phyloP scores from a whole-genome alignment of 2,888 invertebrate genomes.

The Limulus polyphemus region DNA sequence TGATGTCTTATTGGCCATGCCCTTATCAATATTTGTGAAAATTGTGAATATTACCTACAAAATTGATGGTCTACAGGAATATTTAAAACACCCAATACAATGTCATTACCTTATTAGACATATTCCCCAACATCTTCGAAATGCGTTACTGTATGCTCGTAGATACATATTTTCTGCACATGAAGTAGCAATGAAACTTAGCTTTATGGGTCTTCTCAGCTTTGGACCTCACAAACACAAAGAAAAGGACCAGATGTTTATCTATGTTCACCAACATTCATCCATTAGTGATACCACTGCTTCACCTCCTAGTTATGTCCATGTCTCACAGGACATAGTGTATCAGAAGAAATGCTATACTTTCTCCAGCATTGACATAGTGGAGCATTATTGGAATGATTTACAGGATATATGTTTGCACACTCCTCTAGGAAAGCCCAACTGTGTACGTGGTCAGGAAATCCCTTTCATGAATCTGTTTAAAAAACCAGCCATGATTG shows the following conservation, averaged over 20 bases:
- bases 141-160: conserved; percentile 43
- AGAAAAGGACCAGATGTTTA: conserved; percentile 54
- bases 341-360: conserved; percentile 47
- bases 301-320: conserved; percentile 49
- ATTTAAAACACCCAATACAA: conserved; percentile 52
- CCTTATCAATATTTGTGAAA: conserved; percentile 55
- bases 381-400: conserved; percentile 46
- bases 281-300: conserved; percentile 52
- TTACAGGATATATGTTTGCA: conserved; percentile 53
- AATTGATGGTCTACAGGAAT: conserved; percentile 46
- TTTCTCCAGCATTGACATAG: conserved; percentile 44
- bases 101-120: conserved; percentile 51
- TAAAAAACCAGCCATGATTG: conserved; percentile 41
- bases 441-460: conserved; percentile 20
- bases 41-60: conserved; percentile 48
- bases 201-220: conserved; percentile 50
- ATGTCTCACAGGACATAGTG: conserved; percentile 43
- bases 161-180: conserved; percentile 48
- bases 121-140: conserved; percentile 43
- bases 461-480: conserved; percentile 6
- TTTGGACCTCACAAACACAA: conserved; percentile 51
- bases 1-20: conserved; percentile 55
- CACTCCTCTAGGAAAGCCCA: conserved; percentile 47
- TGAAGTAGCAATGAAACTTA: conserved; percentile 46
- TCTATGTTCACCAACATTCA: conserved; percentile 53